Evolutionary conservation across 2,113 vertebrate species (phyloP).

Genomic region (Periophthalmus modestus): DNA sequence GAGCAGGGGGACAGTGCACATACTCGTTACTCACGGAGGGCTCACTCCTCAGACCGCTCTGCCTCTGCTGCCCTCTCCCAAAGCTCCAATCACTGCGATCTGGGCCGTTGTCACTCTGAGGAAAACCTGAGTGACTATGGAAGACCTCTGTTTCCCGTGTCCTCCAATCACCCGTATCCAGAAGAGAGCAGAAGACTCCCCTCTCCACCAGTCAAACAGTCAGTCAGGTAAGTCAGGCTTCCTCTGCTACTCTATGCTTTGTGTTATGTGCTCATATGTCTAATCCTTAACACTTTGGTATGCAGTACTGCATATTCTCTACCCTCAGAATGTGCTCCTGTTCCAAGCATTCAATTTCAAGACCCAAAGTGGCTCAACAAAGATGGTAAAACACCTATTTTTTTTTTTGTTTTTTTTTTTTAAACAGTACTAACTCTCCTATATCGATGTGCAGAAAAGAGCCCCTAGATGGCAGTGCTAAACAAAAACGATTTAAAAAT

Average conservation of each 20-base stretch:
- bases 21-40: conserved; percentile 87
- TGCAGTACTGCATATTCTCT: conserved; percentile 79
- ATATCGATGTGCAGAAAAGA: not conserved
- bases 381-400: conserved; percentile 64
- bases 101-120: conserved; percentile 87
- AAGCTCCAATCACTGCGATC: conserved; percentile 33
- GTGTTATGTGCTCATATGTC: not conserved
- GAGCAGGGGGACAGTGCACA: conserved; percentile 76
- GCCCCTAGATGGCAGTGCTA: not conserved
- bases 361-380: conserved; percentile 86
- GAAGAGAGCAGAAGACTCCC: conserved; percentile 71
- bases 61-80: conserved; percentile 62
- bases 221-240: conserved; percentile 73
- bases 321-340: conserved; percentile 72
- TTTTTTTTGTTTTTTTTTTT: no score
- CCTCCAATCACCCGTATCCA: conserved; percentile 73
- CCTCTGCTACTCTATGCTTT: not conserved
- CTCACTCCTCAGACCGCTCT: conserved; percentile 90
- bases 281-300: conserved; percentile 19
- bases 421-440: not conserved
- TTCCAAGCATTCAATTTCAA: conserved; percentile 76
- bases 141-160: conserved; percentile 67
- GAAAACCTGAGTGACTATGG: conserved; percentile 80
- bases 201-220: conserved; percentile 83
- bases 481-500: not conserved